A percentile compares a stretch with the other conserved stretches of the same genome.
phyloP scores from a whole-genome alignment of 2,113 vertebrate species.

The Cochlearius cochlearius region DNA sequence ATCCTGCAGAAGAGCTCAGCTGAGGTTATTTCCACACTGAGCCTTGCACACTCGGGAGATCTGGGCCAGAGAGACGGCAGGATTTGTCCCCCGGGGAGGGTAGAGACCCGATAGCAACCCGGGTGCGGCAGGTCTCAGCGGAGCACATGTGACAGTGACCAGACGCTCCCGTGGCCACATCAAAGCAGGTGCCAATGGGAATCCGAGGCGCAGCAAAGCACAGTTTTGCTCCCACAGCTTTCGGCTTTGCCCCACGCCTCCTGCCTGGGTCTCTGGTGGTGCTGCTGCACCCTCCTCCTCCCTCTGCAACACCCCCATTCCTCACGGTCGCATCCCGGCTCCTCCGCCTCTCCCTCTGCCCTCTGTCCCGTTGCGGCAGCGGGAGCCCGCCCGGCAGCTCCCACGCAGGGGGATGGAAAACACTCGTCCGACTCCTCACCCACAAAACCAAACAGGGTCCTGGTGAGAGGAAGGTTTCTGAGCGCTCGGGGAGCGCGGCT shows the following conservation, averaged over 20 bases:
- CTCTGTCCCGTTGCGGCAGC: not conserved
- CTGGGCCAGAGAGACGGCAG: not conserved
- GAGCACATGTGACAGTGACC: not conserved
- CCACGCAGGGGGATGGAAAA: not conserved
- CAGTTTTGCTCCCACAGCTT: not conserved
- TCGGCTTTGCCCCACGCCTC: fast-evolving
- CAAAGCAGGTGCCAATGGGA: not conserved
- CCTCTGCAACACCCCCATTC: not conserved
- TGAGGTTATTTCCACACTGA: not conserved
- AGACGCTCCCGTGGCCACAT: not conserved
- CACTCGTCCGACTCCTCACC: not conserved
- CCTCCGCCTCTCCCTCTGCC: not conserved
- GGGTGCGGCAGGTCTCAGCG: not conserved
- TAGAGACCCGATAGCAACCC: not conserved
- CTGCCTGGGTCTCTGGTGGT: no score
- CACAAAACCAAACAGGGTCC: not conserved
- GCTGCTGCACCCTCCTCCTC: not conserved
- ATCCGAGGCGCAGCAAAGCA: not conserved
- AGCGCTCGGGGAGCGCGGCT: not conserved
- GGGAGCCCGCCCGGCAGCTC: not conserved
- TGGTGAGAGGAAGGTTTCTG: not conserved
- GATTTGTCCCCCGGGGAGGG: not conserved
- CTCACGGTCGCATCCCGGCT: fast-evolving
- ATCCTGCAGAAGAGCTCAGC: not conserved
- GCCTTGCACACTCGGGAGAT: fast-evolving